Conservation (phyloP, 2,888 invertebrate genomes). For the Physocephala rufipes region DNA sequence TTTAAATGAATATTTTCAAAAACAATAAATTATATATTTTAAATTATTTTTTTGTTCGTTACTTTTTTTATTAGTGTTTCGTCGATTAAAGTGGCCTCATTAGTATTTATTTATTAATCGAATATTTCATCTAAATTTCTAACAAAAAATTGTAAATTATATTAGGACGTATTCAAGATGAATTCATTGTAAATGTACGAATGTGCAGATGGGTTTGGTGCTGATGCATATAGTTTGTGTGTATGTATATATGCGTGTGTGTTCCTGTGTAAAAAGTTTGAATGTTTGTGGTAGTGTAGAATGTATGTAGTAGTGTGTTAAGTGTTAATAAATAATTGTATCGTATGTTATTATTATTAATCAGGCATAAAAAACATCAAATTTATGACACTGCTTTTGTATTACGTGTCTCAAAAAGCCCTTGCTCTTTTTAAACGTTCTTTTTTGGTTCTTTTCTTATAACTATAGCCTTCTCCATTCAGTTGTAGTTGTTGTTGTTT, state of each 20-base stretch:
- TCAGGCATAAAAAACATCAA: slow-evolving; percentile 16
- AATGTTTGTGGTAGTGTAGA: background rate
- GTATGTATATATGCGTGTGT: background rate
- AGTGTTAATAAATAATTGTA: slow-evolving; percentile 8
- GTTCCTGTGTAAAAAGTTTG: background rate
- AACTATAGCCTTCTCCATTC: background rate
- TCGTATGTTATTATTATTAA: slow-evolving; percentile 35
- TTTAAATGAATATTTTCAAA: too few species aligned
- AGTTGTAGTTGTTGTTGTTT: slow-evolving; percentile 33
- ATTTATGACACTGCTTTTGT: background rate
- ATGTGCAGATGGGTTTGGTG: too few species aligned
- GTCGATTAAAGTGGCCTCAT: too few species aligned
- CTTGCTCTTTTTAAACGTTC: background rate
- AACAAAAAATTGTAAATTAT: too few species aligned
- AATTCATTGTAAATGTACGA: too few species aligned
- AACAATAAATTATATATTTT: too few species aligned
- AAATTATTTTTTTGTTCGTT: too few species aligned
- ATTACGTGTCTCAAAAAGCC: background rate
- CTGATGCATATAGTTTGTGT: background rate
- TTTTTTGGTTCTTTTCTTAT: background rate
- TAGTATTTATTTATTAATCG: too few species aligned
- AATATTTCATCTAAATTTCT: too few species aligned
- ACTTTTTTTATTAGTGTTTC: too few species aligned
- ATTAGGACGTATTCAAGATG: too few species aligned
- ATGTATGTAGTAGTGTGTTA: background rate